Evolutionary conservation across 92 coral and sea anemone species (phyloP).

Genomic region (Porites cylindrica): DNA sequence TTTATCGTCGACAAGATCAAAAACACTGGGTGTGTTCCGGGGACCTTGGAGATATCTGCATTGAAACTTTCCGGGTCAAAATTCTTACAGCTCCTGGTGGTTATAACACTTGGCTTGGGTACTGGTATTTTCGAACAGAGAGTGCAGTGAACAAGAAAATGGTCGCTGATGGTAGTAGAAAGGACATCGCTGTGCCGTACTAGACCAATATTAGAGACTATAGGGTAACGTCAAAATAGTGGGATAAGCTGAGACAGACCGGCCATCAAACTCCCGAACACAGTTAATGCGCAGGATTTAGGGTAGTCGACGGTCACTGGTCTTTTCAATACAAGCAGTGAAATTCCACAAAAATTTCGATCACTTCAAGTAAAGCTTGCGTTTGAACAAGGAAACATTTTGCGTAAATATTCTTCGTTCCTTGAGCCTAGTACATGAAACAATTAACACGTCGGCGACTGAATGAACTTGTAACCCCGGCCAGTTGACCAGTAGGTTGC

Average conservation of each 20-base stretch:
- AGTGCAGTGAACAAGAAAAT: constrained; percentile 41
- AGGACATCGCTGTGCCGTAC: constrained; percentile 42
- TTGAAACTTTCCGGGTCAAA: constrained; percentile 28
- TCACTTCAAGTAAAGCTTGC: too few relatives aligned
- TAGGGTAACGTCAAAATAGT: constrained; percentile 31
- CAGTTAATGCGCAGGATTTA: constrained; percentile 31
- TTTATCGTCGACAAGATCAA: constrained; percentile 47
- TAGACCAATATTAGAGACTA: background rate
- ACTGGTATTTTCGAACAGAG: constrained; percentile 51
- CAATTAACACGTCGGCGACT: too few relatives aligned
- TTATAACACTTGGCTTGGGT: constrained; percentile 6
- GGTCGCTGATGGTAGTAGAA: constrained; percentile 60
- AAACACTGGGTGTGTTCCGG: constrained; percentile 46
- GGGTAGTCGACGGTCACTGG: background rate
- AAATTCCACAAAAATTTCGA: too few relatives aligned
- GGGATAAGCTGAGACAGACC: constrained; percentile 36
- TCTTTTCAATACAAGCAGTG: too few relatives aligned
- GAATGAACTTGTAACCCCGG: too few relatives aligned
- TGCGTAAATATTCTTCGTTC: too few relatives aligned
- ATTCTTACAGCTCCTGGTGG: constrained; percentile 51
- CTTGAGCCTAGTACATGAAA: too few relatives aligned
- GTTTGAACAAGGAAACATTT: too few relatives aligned
- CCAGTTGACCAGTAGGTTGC: constrained; percentile 32
- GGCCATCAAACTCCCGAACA: constrained; percentile 19
- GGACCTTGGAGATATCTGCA: constrained; percentile 42